Evolutionary conservation across 64 coral and sea anemone genomes (phyloP).

Genomic region (Pocillopora verrucosa): DNA sequence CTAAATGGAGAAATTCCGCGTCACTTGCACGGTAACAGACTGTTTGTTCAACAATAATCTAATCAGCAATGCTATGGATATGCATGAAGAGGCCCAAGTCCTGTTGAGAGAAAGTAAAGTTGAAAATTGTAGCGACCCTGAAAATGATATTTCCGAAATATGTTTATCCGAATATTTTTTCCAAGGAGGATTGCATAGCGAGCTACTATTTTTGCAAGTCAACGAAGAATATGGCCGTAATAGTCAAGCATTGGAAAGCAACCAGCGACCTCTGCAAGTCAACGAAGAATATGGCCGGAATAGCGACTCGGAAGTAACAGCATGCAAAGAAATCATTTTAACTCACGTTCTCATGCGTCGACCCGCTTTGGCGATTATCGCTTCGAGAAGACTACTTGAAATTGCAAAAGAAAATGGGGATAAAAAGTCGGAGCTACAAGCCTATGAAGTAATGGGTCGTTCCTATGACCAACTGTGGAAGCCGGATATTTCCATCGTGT

Average conservation of each 20-base stretch:
- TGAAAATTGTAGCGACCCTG: neutral
- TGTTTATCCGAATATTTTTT: too few species aligned
- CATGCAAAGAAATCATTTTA: neutral
- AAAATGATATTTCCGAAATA: too few species aligned
- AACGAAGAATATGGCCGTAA: neutral
- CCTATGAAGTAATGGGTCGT: neutral
- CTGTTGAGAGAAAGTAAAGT: neutral
- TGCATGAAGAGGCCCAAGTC: neutral
- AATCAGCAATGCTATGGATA: neutral
- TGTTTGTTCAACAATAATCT: neutral
- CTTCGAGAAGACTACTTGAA: neutral
- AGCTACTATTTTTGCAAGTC: neutral
- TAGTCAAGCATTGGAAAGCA: neutral
- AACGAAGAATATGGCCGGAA: neutral
- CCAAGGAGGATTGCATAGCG: too few species aligned
- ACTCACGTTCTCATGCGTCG: neutral
- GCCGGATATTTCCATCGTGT: neutral
- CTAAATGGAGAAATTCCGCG: neutral
- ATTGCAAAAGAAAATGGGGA: constrained; percentile 5
- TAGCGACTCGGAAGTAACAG: neutral
- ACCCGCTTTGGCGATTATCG: neutral
- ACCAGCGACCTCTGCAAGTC: neutral
- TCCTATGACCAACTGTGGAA: neutral
- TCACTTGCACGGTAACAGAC: neutral
- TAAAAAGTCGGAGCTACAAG: neutral